Conservation (phyloP, 2,113 vertebrate genomes). For the Ailuropoda melanoleuca region DNA sequence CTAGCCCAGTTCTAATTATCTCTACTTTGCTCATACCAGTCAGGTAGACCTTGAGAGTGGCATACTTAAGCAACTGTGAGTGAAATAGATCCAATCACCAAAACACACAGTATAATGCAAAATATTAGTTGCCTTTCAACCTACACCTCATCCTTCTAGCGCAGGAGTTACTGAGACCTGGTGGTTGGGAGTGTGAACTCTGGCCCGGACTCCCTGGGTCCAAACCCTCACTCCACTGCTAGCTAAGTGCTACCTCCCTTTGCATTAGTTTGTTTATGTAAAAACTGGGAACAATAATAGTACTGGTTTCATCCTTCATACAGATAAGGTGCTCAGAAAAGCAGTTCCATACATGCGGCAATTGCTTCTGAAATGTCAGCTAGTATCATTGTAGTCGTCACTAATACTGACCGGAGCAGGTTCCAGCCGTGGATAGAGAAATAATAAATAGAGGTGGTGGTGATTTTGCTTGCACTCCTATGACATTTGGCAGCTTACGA, state of each 20-base stretch:
- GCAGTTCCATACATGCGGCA: background rate
- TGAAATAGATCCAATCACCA: background rate
- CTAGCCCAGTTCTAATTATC: constrained; percentile 51
- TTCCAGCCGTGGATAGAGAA: background rate
- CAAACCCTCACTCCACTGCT: background rate
- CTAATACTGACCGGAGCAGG: background rate
- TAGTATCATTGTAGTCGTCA: background rate
- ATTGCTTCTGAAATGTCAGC: background rate
- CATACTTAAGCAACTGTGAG: constrained; percentile 21
- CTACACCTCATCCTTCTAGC: background rate
- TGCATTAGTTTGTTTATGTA: background rate
- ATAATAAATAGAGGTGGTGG: background rate
- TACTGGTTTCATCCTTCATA: background rate
- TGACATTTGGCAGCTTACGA: background rate
- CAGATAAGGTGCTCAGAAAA: background rate
- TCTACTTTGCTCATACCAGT: background rate
- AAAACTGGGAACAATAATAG: background rate
- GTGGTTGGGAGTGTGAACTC: background rate
- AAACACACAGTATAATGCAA: background rate
- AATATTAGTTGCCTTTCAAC: background rate
- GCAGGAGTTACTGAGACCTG: background rate
- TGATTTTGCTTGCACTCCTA: background rate
- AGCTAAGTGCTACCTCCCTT: background rate
- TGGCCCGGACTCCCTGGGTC: background rate
- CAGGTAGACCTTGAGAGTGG: background rate